Base-by-base conservation (phyloP, 2,888 invertebrate genomes). In the Alviniconcha strummeri region DNA sequence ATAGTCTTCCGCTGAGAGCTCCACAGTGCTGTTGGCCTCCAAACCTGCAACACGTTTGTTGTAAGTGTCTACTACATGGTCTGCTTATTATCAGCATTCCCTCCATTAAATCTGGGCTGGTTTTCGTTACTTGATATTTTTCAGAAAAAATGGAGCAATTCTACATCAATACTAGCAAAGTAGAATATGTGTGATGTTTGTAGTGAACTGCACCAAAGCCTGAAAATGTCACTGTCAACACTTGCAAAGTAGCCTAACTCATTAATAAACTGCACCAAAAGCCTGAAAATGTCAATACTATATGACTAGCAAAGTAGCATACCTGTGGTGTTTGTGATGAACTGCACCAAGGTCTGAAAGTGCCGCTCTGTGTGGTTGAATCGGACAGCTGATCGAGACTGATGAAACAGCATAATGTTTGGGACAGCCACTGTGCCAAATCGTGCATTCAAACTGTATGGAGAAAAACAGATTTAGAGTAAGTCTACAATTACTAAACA, bases 311-410 rank as follows among this genome's bases (percentile, higher is more conserved):
- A 36, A 36, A 36, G 36, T 15, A 17, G 11, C 36, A 88, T 86
- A 92, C 93, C 93, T 88, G 93, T 93, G 56, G 91, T 86, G 86
- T 93, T 93, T 67, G 87, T 88, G 56, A 93, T 89, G 88, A 93
- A 93, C 8, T 89, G 87, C 6, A 90, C 86, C 75, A 98, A 97
- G 82, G 96, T 95, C 86, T 97, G 96, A 74, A 98, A 95, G 7
- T 96, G 96, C 87, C 97, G 96, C 85, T 96, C 96, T 13, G 97
- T 96, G 55, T 90, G 89, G 85, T 93, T 93, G 86, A 93, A 93
- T 83, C 92, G 88, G 7, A 93, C 91, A 11, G 93, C 91, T 56
- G 93, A 91, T 85, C 92, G 91, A 5, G 92, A 91, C 82, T 91
- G 91, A 86, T 93, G 93, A 87, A 93, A 93, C 54, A 93, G 88